Evolutionary conservation across 2,797 vertebrate species (phyloP).

Genomic region (Sciaenops ocellatus): DNA sequence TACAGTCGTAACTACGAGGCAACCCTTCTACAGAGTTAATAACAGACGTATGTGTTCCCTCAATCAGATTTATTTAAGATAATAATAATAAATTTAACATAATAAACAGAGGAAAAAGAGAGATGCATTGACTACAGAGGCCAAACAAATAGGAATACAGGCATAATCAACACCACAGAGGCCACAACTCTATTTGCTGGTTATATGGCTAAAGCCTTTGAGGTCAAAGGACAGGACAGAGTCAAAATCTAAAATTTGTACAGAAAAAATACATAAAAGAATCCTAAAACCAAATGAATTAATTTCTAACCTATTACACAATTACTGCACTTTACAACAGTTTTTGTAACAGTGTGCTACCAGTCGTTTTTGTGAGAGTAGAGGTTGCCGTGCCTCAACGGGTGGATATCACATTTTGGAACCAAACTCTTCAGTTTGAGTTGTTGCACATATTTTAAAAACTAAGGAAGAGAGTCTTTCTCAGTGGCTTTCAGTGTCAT

Average conservation of each 20-base stretch:
- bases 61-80: background rate
- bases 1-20: background rate
- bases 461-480: background rate
- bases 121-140: background rate
- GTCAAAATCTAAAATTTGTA: background rate
- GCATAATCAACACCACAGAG: background rate
- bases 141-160: background rate
- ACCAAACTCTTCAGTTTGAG: constrained; percentile 34
- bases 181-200: background rate
- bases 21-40: constrained; percentile 1
- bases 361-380: background rate
- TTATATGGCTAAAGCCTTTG: background rate
- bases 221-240: background rate
- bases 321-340: background rate
- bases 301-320: constrained; percentile 6
- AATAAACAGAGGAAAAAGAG: background rate
- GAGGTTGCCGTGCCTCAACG: background rate
- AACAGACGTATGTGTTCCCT: constrained; percentile 12
- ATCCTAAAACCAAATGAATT: background rate
- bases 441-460: background rate
- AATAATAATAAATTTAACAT: background rate
- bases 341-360: background rate
- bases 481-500: constrained; percentile 19
- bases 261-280: background rate
- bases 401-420: constrained; percentile 35